Percentiles rank a stretch among this genome's conserved stretches.
Conservation (phyloP, 2,113 vertebrate species). For the Coturnix japonica region DNA sequence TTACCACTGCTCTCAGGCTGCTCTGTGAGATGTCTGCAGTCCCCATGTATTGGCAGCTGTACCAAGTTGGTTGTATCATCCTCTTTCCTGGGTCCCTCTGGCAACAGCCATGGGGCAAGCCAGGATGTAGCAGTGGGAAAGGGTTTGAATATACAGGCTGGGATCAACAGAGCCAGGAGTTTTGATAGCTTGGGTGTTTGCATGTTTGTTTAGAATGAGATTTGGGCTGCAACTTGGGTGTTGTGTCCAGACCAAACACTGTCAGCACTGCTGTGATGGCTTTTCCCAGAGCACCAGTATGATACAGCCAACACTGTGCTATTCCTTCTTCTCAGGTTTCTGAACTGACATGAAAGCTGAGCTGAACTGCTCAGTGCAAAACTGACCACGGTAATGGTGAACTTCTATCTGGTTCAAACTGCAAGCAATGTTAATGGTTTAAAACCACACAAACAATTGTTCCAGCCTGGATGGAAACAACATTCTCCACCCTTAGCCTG, state of each 20-base stretch:
- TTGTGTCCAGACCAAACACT: background rate
- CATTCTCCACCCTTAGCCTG: background rate
- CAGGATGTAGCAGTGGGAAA: background rate
- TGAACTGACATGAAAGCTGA: background rate
- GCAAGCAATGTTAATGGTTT: background rate
- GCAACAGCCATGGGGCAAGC: background rate
- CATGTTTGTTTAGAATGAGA: background rate
- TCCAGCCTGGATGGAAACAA: background rate
- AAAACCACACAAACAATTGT: background rate
- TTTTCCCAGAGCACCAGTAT: background rate
- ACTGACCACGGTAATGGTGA: background rate
- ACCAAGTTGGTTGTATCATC: background rate
- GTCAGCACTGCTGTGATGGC: background rate
- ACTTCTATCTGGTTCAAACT: background rate
- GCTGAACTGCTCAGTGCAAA: background rate
- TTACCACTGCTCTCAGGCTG: background rate
- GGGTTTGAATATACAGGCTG: background rate
- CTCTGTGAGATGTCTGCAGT: background rate
- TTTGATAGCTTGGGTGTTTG: background rate
- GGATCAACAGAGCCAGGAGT: background rate
- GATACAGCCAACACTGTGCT: background rate
- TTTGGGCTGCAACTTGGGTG: background rate
- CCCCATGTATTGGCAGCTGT: accelerated
- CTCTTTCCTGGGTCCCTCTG: background rate
- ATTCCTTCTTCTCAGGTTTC: background rate